Evolutionary conservation across 2,888 invertebrate species (phyloP).

Genomic region (Argyra leucocephala): DNA sequence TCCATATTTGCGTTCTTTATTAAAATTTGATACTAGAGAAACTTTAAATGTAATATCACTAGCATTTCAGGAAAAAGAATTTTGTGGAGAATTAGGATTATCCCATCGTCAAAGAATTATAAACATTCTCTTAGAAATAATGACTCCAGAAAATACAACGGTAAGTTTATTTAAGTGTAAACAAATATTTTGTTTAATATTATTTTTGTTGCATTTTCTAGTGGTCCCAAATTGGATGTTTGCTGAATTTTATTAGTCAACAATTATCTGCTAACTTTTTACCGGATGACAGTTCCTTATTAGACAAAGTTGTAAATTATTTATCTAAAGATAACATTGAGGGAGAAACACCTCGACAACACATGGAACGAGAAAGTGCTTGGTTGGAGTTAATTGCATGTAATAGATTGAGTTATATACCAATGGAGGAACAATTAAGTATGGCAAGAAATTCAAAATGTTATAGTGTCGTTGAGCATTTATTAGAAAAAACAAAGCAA

Average conservation of each 20-base stretch:
- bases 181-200: not conserved
- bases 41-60: constrained; percentile 75
- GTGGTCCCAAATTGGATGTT: constrained; percentile 49
- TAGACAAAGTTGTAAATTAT: constrained; percentile 54
- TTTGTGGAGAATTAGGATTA: constrained; percentile 60
- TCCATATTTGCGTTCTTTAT: constrained; percentile 62
- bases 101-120: constrained; percentile 66
- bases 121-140: constrained; percentile 66
- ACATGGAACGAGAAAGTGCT: constrained; percentile 63
- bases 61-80: constrained; percentile 74
- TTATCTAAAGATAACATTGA: constrained; percentile 44
- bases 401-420: constrained; percentile 51
- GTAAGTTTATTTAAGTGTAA: constrained; percentile 43
- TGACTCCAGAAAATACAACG: constrained; percentile 57
- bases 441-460: constrained; percentile 58
- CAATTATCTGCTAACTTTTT: constrained; percentile 49
- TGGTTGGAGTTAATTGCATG: constrained; percentile 59
- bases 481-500: constrained; percentile 54
- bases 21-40: constrained; percentile 75
- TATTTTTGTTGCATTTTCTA: constrained; percentile 23
- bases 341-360: constrained; percentile 44
- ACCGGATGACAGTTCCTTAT: constrained; percentile 44
- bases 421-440: constrained; percentile 50
- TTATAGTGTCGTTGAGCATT: constrained; percentile 59
- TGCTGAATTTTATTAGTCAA: constrained; percentile 56